Percentiles rank a stretch among this genome's conserved stretches.
These are phyloP conservation scores for Pavo muticus DNA, from an alignment of 2,113 vertebrate genomes.

Conservation along the genomic window DNA sequence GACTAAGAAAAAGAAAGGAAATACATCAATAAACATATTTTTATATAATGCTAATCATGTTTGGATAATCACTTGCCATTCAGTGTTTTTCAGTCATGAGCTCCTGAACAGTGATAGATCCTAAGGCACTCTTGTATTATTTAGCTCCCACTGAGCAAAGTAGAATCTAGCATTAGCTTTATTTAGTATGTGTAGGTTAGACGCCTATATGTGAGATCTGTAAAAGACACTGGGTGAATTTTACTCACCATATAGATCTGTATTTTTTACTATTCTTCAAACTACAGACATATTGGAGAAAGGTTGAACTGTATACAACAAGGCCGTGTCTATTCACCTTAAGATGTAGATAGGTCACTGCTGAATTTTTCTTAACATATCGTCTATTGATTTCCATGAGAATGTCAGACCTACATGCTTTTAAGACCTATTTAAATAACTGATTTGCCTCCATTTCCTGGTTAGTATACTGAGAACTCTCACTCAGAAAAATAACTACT, in stretches of 20 bases:
- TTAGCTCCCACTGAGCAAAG: not conserved
- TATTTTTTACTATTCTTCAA: not conserved
- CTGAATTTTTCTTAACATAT: not conserved
- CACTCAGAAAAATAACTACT: constrained; percentile 8
- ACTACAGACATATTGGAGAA: not conserved
- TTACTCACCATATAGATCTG: not conserved
- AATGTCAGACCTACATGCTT: not conserved
- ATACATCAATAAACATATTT: not conserved
- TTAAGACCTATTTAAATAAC: not conserved
- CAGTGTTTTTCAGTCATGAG: not conserved
- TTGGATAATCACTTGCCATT: not conserved
- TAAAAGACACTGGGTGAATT: not conserved
- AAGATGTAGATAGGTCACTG: not conserved
- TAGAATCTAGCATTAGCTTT: not conserved
- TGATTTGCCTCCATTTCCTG: not conserved
- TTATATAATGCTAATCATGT: not conserved
- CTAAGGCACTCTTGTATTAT: not conserved
- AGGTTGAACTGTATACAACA: not conserved
- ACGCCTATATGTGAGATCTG: not conserved
- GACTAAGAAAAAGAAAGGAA: not conserved
- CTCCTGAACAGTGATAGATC: not conserved
- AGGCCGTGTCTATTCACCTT: not conserved
- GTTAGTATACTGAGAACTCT: not conserved
- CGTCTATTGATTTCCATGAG: not conserved
- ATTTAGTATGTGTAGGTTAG: not conserved